Conservation (phyloP, 92 coral and sea anemone species). For the Phenganax stokvisi region DNA sequence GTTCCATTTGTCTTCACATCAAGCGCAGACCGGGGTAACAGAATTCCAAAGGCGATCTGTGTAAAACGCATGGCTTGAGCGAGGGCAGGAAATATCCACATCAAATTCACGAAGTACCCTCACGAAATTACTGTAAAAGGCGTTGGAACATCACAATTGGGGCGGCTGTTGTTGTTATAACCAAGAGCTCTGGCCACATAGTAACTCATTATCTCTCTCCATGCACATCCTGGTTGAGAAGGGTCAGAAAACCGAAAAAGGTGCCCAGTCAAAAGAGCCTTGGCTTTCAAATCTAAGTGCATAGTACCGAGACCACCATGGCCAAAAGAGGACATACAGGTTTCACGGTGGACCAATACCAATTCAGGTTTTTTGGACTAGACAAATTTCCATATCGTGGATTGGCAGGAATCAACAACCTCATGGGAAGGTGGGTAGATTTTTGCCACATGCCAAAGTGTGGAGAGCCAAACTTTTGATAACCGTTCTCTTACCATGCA, state of each 20-base stretch:
- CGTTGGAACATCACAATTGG: background rate
- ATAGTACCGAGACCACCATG: no score
- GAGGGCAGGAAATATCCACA: background rate
- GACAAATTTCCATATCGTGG: conserved; percentile 9
- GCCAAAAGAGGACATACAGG: no score
- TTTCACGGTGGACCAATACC: background rate
- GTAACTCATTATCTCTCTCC: background rate
- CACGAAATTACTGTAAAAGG: background rate
- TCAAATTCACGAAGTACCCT: background rate
- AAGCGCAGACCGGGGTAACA: background rate
- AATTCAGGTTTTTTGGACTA: conserved; percentile 13
- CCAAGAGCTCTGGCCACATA: background rate
- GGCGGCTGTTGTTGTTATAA: background rate
- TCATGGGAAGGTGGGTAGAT: conserved; percentile 12
- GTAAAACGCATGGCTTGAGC: background rate
- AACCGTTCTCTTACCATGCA: conserved; percentile 38
- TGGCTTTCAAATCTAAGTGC: no score
- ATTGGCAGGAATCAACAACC: background rate
- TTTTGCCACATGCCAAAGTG: conserved; percentile 39
- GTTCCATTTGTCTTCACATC: background rate
- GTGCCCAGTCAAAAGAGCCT: no score
- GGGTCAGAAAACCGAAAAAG: background rate
- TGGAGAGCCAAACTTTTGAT: conserved; percentile 37
- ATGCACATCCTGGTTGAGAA: background rate
- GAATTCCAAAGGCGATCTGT: background rate